phyloP scores from a whole-genome alignment of 1,140 invertebrate genomes.

The Scaptomyza pallida region DNA sequence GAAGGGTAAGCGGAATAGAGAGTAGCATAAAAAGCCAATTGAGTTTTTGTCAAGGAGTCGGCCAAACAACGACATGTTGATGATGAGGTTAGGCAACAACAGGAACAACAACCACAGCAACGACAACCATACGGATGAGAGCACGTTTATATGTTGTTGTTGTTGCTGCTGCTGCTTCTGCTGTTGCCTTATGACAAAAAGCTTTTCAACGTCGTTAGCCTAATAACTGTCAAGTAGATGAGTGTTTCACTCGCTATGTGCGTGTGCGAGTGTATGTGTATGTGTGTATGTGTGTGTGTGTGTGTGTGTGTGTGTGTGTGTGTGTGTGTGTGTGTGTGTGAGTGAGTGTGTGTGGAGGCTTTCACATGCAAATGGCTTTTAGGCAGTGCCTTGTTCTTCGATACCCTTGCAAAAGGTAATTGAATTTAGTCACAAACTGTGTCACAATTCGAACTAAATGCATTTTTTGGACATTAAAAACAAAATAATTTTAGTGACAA shows the following conservation, averaged over 20 bases:
- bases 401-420: not conserved
- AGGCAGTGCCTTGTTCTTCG: constrained; percentile 19
- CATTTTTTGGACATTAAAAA: not conserved
- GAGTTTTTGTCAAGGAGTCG: constrained; percentile 29
- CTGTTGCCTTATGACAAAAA: constrained; percentile 58
- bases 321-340: constrained; percentile 21
- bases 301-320: constrained; percentile 5
- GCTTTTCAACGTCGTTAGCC: constrained; percentile 75
- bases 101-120: not conserved
- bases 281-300: constrained; percentile 20
- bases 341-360: constrained; percentile 8
- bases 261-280: constrained; percentile 4
- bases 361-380: constrained; percentile 37
- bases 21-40: constrained; percentile 22
- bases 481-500: too few species aligned
- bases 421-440: not conserved
- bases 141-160: constrained; percentile 10
- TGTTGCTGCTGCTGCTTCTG: constrained; percentile 22
- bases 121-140: not conserved
- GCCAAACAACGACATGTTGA: constrained; percentile 18
- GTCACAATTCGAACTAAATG: not conserved
- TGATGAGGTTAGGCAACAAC: constrained; percentile 13
- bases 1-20: not conserved
- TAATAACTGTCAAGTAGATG: constrained; percentile 75
- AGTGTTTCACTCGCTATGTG: constrained; percentile 15